A percentile compares a stretch with the other conserved stretches of the same genome.
Evolutionary conservation across 1,140 invertebrate genomes (phyloP).

Genomic region (Rhopalosiphum padi): DNA sequence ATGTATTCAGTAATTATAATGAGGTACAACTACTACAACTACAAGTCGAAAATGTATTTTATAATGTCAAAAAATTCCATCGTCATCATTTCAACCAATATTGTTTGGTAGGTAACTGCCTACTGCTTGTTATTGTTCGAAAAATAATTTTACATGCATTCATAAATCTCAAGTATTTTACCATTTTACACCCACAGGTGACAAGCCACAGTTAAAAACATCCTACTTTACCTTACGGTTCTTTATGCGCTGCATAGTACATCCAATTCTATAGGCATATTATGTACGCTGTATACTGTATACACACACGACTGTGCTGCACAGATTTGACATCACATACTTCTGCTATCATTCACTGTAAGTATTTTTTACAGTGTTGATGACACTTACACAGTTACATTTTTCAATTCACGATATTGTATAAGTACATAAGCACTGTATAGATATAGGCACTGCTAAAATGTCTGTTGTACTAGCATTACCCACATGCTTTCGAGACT

Average conservation of each 20-base stretch:
- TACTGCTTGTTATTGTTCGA: neutral
- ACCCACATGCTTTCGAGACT: neutral
- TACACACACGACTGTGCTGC: neutral
- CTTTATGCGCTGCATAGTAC: neutral
- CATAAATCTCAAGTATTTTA: neutral
- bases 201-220: neutral
- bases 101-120: neutral
- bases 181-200: neutral
- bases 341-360: neutral
- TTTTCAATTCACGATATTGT: neutral
- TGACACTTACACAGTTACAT: slow-evolving; percentile 12
- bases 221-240: neutral
- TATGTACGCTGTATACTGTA: neutral
- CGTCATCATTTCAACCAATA: neutral
- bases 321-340: neutral
- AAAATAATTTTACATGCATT: slow-evolving; percentile 26
- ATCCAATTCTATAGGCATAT: neutral
- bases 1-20: neutral
- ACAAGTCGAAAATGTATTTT: neutral
- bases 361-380: neutral
- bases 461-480: neutral
- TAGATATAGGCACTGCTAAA: neutral
- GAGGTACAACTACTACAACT: neutral
- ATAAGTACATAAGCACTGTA: too few species aligned
- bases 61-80: neutral